Base-by-base conservation (phyloP, 23 tunicate genomes). In the Oikopleura albicans region DNA sequence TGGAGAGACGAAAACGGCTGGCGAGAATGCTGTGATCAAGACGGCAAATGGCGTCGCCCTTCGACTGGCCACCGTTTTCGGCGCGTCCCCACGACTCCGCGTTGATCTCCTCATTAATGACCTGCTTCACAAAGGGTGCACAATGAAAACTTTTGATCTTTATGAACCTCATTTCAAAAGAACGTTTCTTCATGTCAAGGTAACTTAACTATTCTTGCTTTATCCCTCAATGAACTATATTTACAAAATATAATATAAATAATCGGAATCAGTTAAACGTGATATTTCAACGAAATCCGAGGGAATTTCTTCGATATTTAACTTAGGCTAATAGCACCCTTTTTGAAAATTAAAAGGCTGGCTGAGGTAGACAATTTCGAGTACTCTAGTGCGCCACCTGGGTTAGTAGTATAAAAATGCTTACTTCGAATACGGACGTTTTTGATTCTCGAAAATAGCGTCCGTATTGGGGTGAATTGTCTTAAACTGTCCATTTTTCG, bases 61-160 rank as follows among this genome's bases (percentile, higher is more conserved):
- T 33, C 88, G 98, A 29, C 87, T 94, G 0, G 98, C 98, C 1
- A 94, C 98, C 56, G 98, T 94, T 29, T 94, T 94, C 87, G 98
- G 98, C 27, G 98, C 91, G 22, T 90, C 98, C 16, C 98, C 98
- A 28, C 91, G 98, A 2, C 85, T 94, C 37, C 90, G 98, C 16
- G 85, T 94, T 27, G 98, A 94, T 76, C 87, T 94, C 4, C 86
- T 94, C 29, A 94, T 94, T 33, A 94, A 94, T 83, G 98, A 94
- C 76, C 56, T 94, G 1, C 88, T 94, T 0, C 84, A 89, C 85
- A 94, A 94, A 75, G 98, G 92, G 0, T 83, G 91, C 4, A 56
- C 66, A 4, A 86, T 87, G 89, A 88, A 83, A 66, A 85, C 88
- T 0, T 94, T 94, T 83, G 98, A 94, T 83, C 84, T 94, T 1